Base-by-base conservation (phyloP, 2,888 invertebrate species). In the Hirtodrosophila alboralis region DNA sequence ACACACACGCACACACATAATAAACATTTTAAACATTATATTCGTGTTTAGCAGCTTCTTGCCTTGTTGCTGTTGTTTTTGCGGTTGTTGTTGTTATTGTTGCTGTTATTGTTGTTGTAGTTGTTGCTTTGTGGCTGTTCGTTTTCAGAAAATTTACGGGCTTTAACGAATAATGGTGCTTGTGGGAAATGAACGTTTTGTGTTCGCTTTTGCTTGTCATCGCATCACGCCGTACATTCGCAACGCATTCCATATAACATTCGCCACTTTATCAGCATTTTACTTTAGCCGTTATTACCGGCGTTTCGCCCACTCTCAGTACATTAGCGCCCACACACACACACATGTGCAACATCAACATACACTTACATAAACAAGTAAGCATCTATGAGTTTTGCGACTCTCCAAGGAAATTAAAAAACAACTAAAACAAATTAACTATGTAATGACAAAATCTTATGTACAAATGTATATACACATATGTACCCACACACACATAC, bases 131-230 rank as follows among this genome's bases (percentile, higher is more conserved):
- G 37, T 43, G 58, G 47, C 53, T 53, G 63, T 81, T 77, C 61
- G 85, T 58, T 84, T 83, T 75, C 47, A 59, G 56, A 63, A 85
- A 85, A 80, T 80, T 80, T 85, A 84, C 84, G 84, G 84, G 80
- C 59, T 85, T 85, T 80, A 80, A 83, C 81, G 78, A 84, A 81
- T 86, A 81, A 81, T 81, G 86, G 75, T 63, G 78, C 81, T 86
- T 86, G 78, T 86, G 81, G 81, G 81, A 81, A 81, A 86, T 86
- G 84, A 81, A 86, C 86, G 81, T 81, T 81, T 81, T 81, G 84
- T 81, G 81, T 81, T 85, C 80, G 77, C 84, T 84, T 81, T 68
- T 71, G 86, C 86, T 74, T 81, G 86, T 84, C 81, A 86, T 86
- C 80, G 63, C 83, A 72, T 68, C 57, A 63, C 83, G 54, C 63